Evolutionary conservation across 1,140 invertebrate genomes (phyloP).

Genomic region (Cotesia chilonis): DNA sequence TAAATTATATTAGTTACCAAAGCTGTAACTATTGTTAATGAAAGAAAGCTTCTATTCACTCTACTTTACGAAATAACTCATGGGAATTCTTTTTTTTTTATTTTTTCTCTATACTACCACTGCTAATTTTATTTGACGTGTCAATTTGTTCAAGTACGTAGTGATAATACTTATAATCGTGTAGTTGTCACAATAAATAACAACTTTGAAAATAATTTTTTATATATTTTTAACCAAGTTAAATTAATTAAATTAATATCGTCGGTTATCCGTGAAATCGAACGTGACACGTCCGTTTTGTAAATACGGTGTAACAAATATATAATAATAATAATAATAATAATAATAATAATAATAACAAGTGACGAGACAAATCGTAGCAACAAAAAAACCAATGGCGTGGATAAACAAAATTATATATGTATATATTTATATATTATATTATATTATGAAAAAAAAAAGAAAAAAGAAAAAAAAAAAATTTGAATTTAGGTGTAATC

Average conservation of each 20-base stretch:
- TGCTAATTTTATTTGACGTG: too few species aligned
- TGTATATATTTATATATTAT: slow-evolving; percentile 16
- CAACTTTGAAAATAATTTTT: too few species aligned
- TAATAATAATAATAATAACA: not conserved
- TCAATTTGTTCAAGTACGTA: too few species aligned
- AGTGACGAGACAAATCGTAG: slow-evolving; percentile 28
- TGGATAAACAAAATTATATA: not conserved
- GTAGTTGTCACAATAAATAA: too few species aligned
- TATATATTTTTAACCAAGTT: too few species aligned
- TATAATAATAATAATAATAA: not conserved
- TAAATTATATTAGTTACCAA: slow-evolving; percentile 50
- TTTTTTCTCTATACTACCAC: not conserved
- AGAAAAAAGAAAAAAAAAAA: not conserved
- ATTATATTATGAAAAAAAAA: not conserved
- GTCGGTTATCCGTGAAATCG: slow-evolving; percentile 31
- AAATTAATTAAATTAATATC: slow-evolving; percentile 9
- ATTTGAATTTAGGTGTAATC: not conserved
- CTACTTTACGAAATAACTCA: slow-evolving; percentile 8
- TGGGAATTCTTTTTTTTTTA: not conserved
- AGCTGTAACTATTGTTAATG: slow-evolving; percentile 54
- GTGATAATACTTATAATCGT: too few species aligned
- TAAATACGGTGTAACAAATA: slow-evolving; percentile 29
- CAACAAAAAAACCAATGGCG: slow-evolving; percentile 29
- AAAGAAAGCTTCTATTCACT: slow-evolving; percentile 6
- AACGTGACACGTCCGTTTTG: slow-evolving; percentile 31